Percentiles rank a stretch among this genome's conserved stretches.
Conservation (phyloP, 2,888 invertebrate species). For the Eledona agricola region DNA sequence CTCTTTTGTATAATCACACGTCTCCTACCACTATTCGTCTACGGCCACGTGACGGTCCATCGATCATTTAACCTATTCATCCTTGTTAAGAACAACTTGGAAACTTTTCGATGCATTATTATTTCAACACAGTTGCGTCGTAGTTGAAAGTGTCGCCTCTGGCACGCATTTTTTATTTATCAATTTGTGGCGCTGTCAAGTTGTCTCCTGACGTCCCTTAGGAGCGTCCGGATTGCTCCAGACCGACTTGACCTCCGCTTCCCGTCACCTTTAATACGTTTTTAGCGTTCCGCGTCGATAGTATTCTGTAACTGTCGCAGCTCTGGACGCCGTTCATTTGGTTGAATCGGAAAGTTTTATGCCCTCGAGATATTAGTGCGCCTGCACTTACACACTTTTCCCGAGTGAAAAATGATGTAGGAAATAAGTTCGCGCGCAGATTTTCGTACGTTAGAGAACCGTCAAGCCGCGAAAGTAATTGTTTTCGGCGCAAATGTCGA, state of each 20-base stretch:
- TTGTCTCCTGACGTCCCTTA: slow-evolving; percentile 36
- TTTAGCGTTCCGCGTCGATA: slow-evolving; percentile 42
- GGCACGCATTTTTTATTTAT: slow-evolving; percentile 26
- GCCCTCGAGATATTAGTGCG: slow-evolving; percentile 59
- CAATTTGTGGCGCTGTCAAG: slow-evolving; percentile 34
- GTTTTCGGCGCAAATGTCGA: slow-evolving; percentile 20
- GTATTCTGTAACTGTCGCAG: slow-evolving; percentile 14
- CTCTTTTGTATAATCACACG: too few species aligned
- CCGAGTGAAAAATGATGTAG: slow-evolving; percentile 59
- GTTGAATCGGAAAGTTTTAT: slow-evolving; percentile 61
- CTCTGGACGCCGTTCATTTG: slow-evolving; percentile 54
- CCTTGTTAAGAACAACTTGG: too few species aligned
- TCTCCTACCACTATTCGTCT: too few species aligned
- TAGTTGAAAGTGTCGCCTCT: slow-evolving; percentile 16
- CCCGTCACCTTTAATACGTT: slow-evolving; percentile 55
- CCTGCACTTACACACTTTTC: slow-evolving; percentile 54
- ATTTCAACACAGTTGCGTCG: slow-evolving; percentile 17
- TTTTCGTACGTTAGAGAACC: slow-evolving; percentile 17
- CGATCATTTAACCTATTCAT: too few species aligned
- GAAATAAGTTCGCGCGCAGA: slow-evolving; percentile 45
- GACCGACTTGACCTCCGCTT: slow-evolving; percentile 55
- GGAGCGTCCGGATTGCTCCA: slow-evolving; percentile 48
- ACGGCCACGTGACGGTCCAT: too few species aligned
- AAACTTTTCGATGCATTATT: slow-evolving; percentile 11
- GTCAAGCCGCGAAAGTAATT: slow-evolving; percentile 6